phyloP scores from a whole-genome alignment of 2,888 invertebrate genomes.

The Nephrocerus scutellatus region DNA sequence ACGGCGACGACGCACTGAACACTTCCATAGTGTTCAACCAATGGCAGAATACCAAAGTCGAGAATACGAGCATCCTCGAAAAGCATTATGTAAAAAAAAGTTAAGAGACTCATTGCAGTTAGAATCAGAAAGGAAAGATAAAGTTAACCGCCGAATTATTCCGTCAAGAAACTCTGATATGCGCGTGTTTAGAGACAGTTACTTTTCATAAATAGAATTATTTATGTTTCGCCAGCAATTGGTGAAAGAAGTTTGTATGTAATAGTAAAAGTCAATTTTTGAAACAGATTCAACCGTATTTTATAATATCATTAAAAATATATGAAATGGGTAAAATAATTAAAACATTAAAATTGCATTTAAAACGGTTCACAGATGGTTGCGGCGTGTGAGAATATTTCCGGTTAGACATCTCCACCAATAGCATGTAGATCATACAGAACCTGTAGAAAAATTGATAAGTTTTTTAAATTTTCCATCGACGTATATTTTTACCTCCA shows the following conservation, averaged over 20 bases:
- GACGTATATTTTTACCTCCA: conserved; percentile 66
- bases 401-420: conserved; percentile 35
- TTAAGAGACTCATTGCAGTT: background rate
- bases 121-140: conserved; percentile 1
- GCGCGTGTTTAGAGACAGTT: conserved; percentile 39
- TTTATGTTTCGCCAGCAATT: background rate
- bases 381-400: conserved; percentile 13
- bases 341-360: background rate
- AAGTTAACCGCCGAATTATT: conserved; percentile 24
- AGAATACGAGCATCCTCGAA: conserved; percentile 27
- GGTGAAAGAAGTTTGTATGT: conserved; percentile 1
- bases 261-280: background rate
- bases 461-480: background rate
- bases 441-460: conserved; percentile 24
- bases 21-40: conserved; percentile 26
- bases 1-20: conserved; percentile 29
- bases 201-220: conserved; percentile 34
- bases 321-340: too few relatives aligned
- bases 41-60: conserved; percentile 31
- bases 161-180: conserved; percentile 37
- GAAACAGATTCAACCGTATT: too few relatives aligned
- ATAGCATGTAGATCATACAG: conserved; percentile 39
- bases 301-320: too few relatives aligned
- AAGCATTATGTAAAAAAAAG: conserved; percentile 3
- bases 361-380: background rate